Evolutionary conservation across 2,888 invertebrate genomes (phyloP).

Genomic region (Athalia cordata): DNA sequence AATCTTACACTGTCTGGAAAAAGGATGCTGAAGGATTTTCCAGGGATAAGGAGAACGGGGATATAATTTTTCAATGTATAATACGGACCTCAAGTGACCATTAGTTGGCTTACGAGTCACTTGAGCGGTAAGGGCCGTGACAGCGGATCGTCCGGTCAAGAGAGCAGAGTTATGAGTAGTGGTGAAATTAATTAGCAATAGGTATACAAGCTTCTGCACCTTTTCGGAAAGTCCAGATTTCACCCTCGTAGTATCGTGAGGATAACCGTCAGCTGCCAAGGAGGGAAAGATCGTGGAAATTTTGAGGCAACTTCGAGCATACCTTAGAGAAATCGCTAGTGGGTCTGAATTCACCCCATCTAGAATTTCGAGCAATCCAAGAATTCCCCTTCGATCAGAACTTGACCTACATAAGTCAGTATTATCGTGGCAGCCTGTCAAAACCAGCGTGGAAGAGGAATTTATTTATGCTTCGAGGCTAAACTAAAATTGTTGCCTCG

Average conservation of each 20-base stretch:
- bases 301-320: background rate
- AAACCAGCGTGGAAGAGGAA: background rate
- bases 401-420: conserved; percentile 39
- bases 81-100: conserved; percentile 23
- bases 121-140: conserved; percentile 14
- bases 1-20: background rate
- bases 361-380: conserved; percentile 28
- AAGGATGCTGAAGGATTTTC: background rate
- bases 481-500: background rate
- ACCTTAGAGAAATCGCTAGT: background rate
- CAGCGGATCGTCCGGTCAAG: conserved; percentile 3
- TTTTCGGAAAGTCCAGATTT: too few relatives aligned
- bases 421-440: conserved; percentile 23
- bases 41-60: background rate
- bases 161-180: background rate
- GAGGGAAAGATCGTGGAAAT: conserved; percentile 14
- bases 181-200: conserved; percentile 13
- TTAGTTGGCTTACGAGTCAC: conserved; percentile 16
- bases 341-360: background rate
- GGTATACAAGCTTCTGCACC: background rate
- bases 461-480: conserved; percentile 12
- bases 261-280: background rate
- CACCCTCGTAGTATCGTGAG: too few relatives aligned
- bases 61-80: conserved; percentile 11
- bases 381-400: conserved; percentile 33